Evolutionary conservation across 1,140 invertebrate genomes (phyloP), one percentile per base, ranked within the genome.

Genomic region (Aphidius gifuensis): DNA sequence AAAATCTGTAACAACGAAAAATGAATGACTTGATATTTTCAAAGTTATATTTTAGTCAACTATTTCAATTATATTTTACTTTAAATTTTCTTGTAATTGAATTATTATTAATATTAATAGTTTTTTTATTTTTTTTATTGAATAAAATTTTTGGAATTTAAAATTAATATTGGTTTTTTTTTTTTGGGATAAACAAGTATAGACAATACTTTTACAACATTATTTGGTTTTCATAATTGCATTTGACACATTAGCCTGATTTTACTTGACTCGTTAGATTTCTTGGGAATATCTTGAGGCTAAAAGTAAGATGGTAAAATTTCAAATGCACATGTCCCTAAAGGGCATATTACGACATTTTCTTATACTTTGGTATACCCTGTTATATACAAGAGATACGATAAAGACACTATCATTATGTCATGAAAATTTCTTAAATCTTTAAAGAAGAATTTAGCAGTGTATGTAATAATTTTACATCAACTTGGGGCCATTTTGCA

Each of bases 311-410:
- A 50, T 60, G 48, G 5, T 53, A 53, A 43, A 58, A 51, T 7
- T 50, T 53, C 67, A 62, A 69, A 67, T 65, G 68, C 66, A 72
- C 69, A 32, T 32, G 74, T 78, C 74, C 74, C 74, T 74, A 64
- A 71, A 71, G 72, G 76, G 74, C 76, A 76, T 76, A 71, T 75
- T 74, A 72, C 69, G 70, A 64, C 69, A 72, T 72, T 72, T 64
- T 44, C 43, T 11, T 44, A 43, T 32, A 32, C 2, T 32, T 3
- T 32, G 53, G 43, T 55, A 11, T 11, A 42, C 53, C 40, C 40
- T 32, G 23, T 32, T 32, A 4, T 32, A 32, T 55, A 16, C 16
- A 55, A 16, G n/a, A 43, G 53, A 55, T 55, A 55, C 40, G 23
- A 32, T 40, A 55, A 55, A 55, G 53, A 16, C 5, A n/a, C 53